Evolutionary conservation across 1,140 invertebrate genomes (phyloP), one percentile per base, ranked within the genome.

Genomic region (Drosophila biarmipes): DNA sequence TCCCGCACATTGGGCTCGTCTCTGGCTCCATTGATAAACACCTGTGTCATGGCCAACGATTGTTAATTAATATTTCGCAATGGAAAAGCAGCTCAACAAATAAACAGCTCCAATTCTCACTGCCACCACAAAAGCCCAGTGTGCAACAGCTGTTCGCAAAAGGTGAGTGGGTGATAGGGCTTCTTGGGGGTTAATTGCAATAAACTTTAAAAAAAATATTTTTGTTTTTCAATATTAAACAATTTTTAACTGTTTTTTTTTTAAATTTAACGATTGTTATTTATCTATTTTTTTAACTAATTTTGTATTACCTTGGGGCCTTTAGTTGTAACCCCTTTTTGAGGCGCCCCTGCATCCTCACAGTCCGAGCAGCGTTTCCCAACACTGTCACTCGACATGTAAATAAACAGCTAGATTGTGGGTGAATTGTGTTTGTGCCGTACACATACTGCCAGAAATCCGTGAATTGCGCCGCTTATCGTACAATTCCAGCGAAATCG

Each of bases 1-100:
- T 77, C 80, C 15, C 72, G 53, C 7, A 91, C 73, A 66, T 78
- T 81, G 19, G 48, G 37, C 24, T 74, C 80, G 66, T 91, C 89
- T 56, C 55, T 78, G 40, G 61, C 69, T 6, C 89, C 87, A 57
- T 90, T 91, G 43, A 91, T 57, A 66, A 63, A 91, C 53, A 91
- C 53, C 58, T 87, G 75, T 57, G 85, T 69, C 84, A 87, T 87
- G 52, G 38, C 45, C 62, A 57, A 38, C 35, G 29, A 15, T 64
- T 54, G 15, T 51, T 19, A 55, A 67, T 45, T 61, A 54, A 27
- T 57, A 31, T 51, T 66, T 37, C 19, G 48, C 49, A 46, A 74
- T 27, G 27, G 34, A 54, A n/a, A 42, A 31, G 24, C 61, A 75
- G 48, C 37, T 34, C 27, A 76, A 38, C 48, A 58, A 66, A 54